phyloP scores from a whole-genome alignment of 1,140 invertebrate genomes.

The Phenacoccus solenopsis region DNA sequence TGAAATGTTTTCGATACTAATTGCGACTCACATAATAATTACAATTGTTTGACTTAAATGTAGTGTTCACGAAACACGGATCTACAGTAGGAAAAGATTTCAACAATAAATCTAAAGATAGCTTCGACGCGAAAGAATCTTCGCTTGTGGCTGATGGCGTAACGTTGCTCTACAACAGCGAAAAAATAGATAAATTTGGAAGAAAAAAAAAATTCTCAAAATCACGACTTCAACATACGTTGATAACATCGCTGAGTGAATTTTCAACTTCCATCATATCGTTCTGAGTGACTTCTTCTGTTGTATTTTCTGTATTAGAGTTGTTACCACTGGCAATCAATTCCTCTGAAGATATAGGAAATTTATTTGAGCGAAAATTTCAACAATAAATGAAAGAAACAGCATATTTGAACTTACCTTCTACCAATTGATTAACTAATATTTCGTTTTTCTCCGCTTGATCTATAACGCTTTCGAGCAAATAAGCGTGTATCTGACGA shows the following conservation, averaged over 20 bases:
- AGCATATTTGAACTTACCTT: background rate
- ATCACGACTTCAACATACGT: too few relatives aligned
- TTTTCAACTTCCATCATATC: background rate
- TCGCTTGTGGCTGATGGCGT: background rate
- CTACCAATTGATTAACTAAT: background rate
- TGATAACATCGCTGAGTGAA: background rate
- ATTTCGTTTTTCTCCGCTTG: slow-evolving; percentile 1
- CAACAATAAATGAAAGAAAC: too few relatives aligned
- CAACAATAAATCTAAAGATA: background rate
- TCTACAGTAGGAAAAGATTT: background rate
- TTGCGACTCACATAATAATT: slow-evolving; percentile 4
- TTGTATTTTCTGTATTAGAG: background rate
- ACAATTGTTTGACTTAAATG: background rate
- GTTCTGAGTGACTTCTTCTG: background rate
- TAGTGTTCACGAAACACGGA: background rate
- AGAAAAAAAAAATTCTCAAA: too few relatives aligned
- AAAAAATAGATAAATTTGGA: too few relatives aligned
- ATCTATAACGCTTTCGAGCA: slow-evolving; percentile 1
- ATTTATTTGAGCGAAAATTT: background rate
- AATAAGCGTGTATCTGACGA: background rate
- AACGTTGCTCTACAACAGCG: background rate
- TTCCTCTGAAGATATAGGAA: background rate
- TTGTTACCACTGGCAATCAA: background rate
- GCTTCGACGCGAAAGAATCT: background rate
- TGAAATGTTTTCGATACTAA: too few relatives aligned